These are phyloP conservation scores for Luscinia luscinia DNA, from an alignment of 2,797 vertebrate genomes.

Conservation along the genomic window DNA sequence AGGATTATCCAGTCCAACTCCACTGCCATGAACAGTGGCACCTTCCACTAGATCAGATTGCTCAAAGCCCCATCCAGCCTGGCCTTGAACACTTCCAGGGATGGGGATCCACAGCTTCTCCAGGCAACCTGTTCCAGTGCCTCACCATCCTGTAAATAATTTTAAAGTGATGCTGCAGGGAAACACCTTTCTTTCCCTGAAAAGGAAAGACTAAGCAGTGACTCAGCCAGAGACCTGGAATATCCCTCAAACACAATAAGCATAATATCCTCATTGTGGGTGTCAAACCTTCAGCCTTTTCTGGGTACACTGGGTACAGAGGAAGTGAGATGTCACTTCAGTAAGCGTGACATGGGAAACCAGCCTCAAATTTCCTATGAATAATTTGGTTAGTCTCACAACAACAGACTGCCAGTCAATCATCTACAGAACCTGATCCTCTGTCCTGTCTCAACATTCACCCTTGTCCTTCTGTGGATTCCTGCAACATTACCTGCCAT, in stretches of 20 bases:
- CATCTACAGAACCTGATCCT: not conserved
- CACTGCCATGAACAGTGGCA: not conserved
- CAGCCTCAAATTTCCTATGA: not conserved
- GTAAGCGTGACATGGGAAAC: not conserved
- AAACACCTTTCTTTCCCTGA: not conserved
- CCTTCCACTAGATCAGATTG: not conserved
- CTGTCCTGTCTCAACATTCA: not conserved
- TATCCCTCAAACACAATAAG: not conserved
- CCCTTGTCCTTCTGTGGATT: not conserved
- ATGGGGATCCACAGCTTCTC: not conserved
- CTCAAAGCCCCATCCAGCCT: not conserved
- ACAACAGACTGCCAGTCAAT: not conserved
- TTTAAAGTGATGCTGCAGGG: not conserved
- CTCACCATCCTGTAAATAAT: not conserved
- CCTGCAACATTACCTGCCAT: not conserved
- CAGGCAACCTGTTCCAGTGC: not conserved
- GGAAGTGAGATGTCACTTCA: not conserved
- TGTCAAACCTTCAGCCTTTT: not conserved
- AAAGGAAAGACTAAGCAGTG: not conserved
- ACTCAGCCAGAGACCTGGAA: not conserved
- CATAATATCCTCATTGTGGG: not conserved
- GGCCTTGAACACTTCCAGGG: not conserved
- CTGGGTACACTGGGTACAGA: not conserved
- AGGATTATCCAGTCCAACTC: not conserved
- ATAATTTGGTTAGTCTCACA: conserved; percentile 41